Evolutionary conservation across 2,888 invertebrate genomes (phyloP), one percentile per base, ranked within the genome.

Genomic region (Dendrolimus pini): DNA sequence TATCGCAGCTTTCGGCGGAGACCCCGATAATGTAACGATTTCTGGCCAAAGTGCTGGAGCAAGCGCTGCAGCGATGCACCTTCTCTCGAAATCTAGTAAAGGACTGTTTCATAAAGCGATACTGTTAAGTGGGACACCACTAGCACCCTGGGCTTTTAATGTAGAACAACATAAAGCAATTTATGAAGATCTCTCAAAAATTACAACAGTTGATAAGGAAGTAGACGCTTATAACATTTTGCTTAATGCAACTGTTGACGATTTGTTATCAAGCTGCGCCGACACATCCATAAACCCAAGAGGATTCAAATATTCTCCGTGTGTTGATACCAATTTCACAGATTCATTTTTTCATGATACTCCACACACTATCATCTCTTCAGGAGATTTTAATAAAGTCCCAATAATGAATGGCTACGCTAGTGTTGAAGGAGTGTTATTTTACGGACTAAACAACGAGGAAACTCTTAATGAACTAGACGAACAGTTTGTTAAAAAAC

Each of bases 11-110:
- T 89, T 90, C 58, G 87, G 88, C 1, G 90, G 90, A 53, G 89
- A 89, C 61, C 86, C 87, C 0, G 85, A 88, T 10, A 89, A 89
- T 58, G 87, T 90, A 1, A 89, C 87, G 0, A 61, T 90, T 53
- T 82, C 80, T 30, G 90, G 90, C 0, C 88, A 90, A 53, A 90
- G 89, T 53, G 88, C 90, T 0, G 90, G 90, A 0, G 83, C 82
- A 0, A 75, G 80, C n/a, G 70, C 85, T 0, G 80, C 83, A 1
- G 78, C 82, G 0, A 81, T 88, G 82, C 89, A 87, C 59, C 65
- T 89, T 41, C 66, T 89, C 0, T 83, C 89, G 0, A 76, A 75
- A 56, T 62, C 64, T 7, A 88, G 88, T 60, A 66, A 64, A 62
- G 85, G 84, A 55, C 61, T 90, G 41, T 90, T 88, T 58, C 89